Evolutionary conservation across 2,113 vertebrate species (phyloP).

Genomic region (Periophthalmus modestus): DNA sequence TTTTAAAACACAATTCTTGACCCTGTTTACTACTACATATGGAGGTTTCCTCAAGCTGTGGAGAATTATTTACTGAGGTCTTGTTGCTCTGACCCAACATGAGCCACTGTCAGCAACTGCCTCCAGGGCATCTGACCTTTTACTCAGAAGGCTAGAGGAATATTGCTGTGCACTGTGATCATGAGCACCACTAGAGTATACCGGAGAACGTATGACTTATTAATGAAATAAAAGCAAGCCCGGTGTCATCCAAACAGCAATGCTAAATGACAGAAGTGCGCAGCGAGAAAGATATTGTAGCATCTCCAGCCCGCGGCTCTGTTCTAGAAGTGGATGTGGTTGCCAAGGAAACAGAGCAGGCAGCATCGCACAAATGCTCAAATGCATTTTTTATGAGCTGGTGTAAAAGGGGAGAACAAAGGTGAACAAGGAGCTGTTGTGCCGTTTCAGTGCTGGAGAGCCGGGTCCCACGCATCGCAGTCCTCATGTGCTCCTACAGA

Average conservation of each 20-base stretch:
- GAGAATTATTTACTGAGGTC: background rate
- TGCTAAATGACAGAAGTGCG: constrained; percentile 52
- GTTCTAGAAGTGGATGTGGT: constrained; percentile 76
- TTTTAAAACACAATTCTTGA: background rate
- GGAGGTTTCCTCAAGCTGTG: background rate
- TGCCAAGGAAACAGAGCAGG: constrained; percentile 80
- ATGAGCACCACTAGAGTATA: constrained; percentile 24
- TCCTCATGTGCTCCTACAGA: background rate
- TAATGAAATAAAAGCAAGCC: constrained; percentile 25
- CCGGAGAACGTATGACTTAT: constrained; percentile 34
- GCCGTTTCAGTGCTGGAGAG: constrained; percentile 44
- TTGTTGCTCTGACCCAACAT: constrained; percentile 13
- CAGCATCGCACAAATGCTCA: constrained; percentile 66
- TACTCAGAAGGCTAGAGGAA: constrained; percentile 5
- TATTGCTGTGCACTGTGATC: constrained; percentile 14
- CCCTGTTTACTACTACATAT: background rate
- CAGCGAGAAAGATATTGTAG: constrained; percentile 56
- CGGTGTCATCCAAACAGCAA: constrained; percentile 51
- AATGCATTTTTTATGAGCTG: constrained; percentile 79
- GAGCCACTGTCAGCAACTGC: constrained; percentile 3
- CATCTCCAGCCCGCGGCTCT: constrained; percentile 59
- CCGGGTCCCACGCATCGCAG: background rate
- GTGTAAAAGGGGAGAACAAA: constrained; percentile 69
- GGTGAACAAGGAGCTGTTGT: constrained; percentile 53
- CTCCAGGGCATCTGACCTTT: constrained; percentile 6